Evolutionary conservation across 37 sponge, comb jelly and placozoan species (phyloP), one percentile per base, ranked within the genome.

Genomic region (Ianthella basta): DNA sequence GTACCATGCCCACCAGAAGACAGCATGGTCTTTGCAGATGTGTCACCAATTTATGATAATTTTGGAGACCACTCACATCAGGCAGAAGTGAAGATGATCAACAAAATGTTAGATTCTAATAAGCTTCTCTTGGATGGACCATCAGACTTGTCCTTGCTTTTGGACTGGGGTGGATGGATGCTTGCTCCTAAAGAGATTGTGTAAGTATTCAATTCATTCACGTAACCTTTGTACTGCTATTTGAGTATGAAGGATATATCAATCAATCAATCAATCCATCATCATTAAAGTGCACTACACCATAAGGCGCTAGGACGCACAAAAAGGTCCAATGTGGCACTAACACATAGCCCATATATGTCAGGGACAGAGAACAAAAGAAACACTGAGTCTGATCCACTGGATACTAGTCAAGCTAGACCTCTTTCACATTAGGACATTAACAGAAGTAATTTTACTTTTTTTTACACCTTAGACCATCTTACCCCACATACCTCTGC

Each of bases 91-190:
- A 61, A 89, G 50, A 64, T 69, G 35, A 82, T 92, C 18, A 40
- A 67, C 20, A 79, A 92, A 34, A 84, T 92, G 24, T 55, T 92
- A 24, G 78, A 89, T n/a, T 86, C 90, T 10, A 75, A 41, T 75
- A 36, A 75, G n/a, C 33, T 75, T 25, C 23, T 21, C 25, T 53
- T 36, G 33, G 38, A 41, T 16, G 83, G 86, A 35, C 94, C 94
- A 23, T 82, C 87, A 1, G 84, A 94, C 59, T 66, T 88, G 44
- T 82, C 70, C 19, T 18, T 83, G 39, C 79, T 94, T 4, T 80
- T 65, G 56, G 94, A 94, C 36, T 94, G 91, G 91, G 86, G 90
- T 86, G 94, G 94, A 1, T 94, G 94, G 94, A 79, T 77, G 55
- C 56, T 94, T 0, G 91, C 91, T n/a, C 40, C 84, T 23, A 90